Base-by-base conservation (phyloP, 2,888 invertebrate species). In the Chesias legatella region DNA sequence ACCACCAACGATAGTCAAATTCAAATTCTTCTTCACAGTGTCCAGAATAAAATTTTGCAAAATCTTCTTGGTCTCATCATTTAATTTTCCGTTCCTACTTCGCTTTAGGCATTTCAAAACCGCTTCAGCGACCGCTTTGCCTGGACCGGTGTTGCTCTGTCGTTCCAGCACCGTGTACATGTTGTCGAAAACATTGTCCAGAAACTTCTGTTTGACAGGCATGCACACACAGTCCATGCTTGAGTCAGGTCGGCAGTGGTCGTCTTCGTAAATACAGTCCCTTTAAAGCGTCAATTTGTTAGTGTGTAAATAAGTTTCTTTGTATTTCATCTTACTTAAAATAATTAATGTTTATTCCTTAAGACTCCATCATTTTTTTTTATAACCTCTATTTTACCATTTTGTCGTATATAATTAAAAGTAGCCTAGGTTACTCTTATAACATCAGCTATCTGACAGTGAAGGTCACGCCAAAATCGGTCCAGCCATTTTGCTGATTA, bases 141-240 rank as follows among this genome's bases (percentile, higher is more conserved):
- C 86, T 0, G 68, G 46, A 1, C 51, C 48, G 1, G 73, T 71
- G 27, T 70, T 69, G 1, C 60, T 52, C 53, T 82, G 62, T 40
- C 63, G 73, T 34, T 77, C 81, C 26, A 86, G 54, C 4, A 81
- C 68, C 0, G 76, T 78, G 38, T 79, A 79, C 86, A 86, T 86
- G 38, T 86, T 85, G 33, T 85, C 85, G 36, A 88, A 81, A 0
- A 88, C 78, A 47, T 88, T 88, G 42, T 79, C 76, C 10, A 86
- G 50, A 35, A 88, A 82, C 41, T 71, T 81, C 7, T 73, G 60
- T 51, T 86, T 86, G 0, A 79, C 66, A 11, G 40, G 59, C 62
- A 69, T 70, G 43, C 86, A 88, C 1, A 85, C 68, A 47, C 86
- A 88, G 31, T 75, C 78, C 51, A 58, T 58, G 0, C 58, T 32